Evolutionary conservation across 2,113 vertebrate species (phyloP), one percentile per base, ranked within the genome.

Genomic region (Sebastes fasciatus): DNA sequence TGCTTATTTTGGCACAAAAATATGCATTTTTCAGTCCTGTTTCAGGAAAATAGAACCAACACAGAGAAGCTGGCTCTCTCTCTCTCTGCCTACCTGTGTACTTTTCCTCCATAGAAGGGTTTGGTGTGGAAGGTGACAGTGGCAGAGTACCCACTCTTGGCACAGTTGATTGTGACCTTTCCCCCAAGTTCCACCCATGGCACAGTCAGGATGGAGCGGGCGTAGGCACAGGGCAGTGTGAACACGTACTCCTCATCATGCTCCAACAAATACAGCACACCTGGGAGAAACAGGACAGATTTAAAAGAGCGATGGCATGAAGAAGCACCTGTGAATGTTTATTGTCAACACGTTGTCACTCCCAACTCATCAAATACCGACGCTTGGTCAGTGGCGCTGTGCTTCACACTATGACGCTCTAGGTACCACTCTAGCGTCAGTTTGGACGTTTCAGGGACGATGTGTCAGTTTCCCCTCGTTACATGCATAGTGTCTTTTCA

Each of bases 161-260:
- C 96, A 86, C 97, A 98, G 71, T 0, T 93, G 91, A 98, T 97
- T 83, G 90, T 96, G 79, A 98, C 96, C 76, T 98, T 98, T 4
- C 97, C 97, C 19, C 97, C 97, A 0, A 98, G 96, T 91, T 98
- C 97, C 93, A 98, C 96, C 97, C 97, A 98, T 0, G 97, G 97
- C 79, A 98, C 95, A 11, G 97, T 98, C 67, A 98, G 97, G 86
- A 98, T 98, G 0, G 97, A 98, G 68, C 97, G 96, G 40, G 97
- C 97, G 0, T 98, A 98, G 89, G 97, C 97, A 89, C 96, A 97
- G 13, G 97, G 97, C 86, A 98, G 91, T 0, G 93, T 94, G 84
- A 94, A 94, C 61, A 94, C 91, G 2, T 95, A 95, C 92, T 93
- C 87, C 83, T 94, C 94, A 23, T 90, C 93, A 1, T 95, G 94